Evolutionary conservation across 2,888 invertebrate species (phyloP).

Genomic region (Brassicogethes aeneus): DNA sequence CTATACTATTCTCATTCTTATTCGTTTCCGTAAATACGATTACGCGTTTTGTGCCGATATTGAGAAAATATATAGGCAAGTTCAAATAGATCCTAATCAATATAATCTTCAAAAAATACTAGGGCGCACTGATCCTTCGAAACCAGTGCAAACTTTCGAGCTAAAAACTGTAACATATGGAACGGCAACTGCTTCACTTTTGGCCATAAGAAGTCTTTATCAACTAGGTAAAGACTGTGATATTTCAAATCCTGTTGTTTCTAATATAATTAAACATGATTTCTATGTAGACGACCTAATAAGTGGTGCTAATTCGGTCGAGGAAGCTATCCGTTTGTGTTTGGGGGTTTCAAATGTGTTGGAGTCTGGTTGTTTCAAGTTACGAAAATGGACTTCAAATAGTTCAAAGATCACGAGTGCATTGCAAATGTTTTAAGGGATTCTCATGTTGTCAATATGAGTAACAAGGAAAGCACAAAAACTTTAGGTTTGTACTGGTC

Average conservation of each 20-base stretch:
- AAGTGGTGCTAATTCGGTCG: slow-evolving; percentile 6
- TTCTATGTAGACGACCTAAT: slow-evolving; percentile 11
- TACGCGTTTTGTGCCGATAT: slow-evolving; percentile 14
- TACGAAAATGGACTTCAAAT: slow-evolving; percentile 9
- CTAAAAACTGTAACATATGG: slow-evolving; percentile 19
- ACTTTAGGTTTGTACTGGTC: slow-evolving; percentile 12
- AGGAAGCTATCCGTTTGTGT: slow-evolving; percentile 3
- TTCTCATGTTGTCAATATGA: background rate
- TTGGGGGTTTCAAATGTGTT: slow-evolving; percentile 5
- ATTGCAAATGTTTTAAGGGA: background rate
- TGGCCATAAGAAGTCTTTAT: slow-evolving; percentile 10
- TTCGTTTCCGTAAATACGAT: slow-evolving; percentile 12
- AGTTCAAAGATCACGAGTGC: slow-evolving; percentile 1
- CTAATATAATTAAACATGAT: slow-evolving; percentile 5
- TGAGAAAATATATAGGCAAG: slow-evolving; percentile 17
- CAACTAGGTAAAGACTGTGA: slow-evolving; percentile 6
- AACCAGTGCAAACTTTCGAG: slow-evolving; percentile 10
- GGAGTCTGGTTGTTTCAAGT: slow-evolving; percentile 2
- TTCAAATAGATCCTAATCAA: slow-evolving; percentile 8
- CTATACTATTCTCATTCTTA: slow-evolving; percentile 9
- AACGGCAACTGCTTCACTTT: slow-evolving; percentile 9
- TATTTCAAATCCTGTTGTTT: slow-evolving; percentile 1
- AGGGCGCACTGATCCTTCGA: slow-evolving; percentile 7
- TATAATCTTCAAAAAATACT: slow-evolving; percentile 7
- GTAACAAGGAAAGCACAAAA: slow-evolving; percentile 5